Base-by-base conservation (phyloP, 2,888 invertebrate species). In the Cataglyphis rosenhaueri region DNA sequence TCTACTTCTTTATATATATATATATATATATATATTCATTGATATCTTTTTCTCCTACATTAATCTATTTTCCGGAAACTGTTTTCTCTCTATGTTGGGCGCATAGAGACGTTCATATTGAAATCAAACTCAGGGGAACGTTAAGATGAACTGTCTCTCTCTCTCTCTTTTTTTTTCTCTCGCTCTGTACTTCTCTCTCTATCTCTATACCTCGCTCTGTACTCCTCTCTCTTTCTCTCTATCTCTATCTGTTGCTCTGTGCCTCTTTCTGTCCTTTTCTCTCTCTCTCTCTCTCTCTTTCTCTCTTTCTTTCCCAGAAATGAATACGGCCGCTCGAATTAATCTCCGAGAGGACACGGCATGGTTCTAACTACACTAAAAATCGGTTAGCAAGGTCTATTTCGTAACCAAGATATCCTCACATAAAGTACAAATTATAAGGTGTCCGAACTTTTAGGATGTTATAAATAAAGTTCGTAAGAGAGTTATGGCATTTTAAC, bases 61-160 rank as follows among this genome's bases (percentile, higher is more conserved):
- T 83, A 71, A 61, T 85, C 82, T 87, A 86, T 87, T 87, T 83
- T 83, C 85, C 87, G 81, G 75, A 83, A 76, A 79, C 68, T 85
- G 48, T 71, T 71, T 81, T 81, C 44, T 83, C 62, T 83, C 83
- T 81, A 79, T 82, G 79, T 84, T 82, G 70, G 65, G 44, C 62
- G 41, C 70, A 82, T 76, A 78, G 82, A 70, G 82, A 84, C 76
- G 85, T 86, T 86, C 87, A 83, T 74, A 84, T 86, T 87, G 82
- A 86, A 88, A 88, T 85, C 87, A 88, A 88, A 88, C 88, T 88
- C 88, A 88, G 88, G 88, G 88, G 88, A 88, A 87, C 70, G 88
- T 88, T 84, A 88, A 71, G 87, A 86, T 84, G 88, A 83, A 85
- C 84, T 82, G 83, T 87, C 78, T 86, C 84, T 87, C 87, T 83